Percentiles rank a stretch among this genome's conserved stretches.
Conservation (phyloP, 1,140 invertebrate species). For the Aphis craccivora region DNA sequence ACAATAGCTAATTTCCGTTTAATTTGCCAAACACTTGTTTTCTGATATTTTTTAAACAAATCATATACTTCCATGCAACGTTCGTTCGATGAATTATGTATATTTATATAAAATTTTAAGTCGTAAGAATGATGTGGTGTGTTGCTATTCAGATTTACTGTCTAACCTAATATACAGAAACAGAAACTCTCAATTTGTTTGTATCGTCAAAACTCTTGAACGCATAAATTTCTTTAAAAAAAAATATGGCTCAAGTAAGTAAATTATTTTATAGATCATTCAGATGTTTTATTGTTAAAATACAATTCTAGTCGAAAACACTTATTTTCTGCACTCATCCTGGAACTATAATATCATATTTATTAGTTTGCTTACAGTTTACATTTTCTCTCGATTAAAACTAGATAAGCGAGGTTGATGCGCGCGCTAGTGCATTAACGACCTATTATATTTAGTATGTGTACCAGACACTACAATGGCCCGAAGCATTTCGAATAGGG, state of each 20-base stretch:
- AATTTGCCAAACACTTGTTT: constrained; percentile 37
- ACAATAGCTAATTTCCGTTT: constrained; percentile 45
- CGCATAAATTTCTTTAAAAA: neutral
- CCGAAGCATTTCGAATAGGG: constrained; percentile 32
- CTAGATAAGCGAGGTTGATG: constrained; percentile 39
- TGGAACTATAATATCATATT: constrained; percentile 13
- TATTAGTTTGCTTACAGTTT: constrained; percentile 2
- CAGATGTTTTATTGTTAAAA: neutral
- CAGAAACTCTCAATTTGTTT: neutral
- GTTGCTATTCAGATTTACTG: neutral
- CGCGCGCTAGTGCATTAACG: constrained; percentile 48
- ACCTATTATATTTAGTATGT: constrained; percentile 27
- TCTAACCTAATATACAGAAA: neutral
- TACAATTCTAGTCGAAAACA: neutral
- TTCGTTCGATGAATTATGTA: neutral
- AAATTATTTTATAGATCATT: neutral
- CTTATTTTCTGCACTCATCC: neutral
- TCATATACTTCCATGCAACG: no score
- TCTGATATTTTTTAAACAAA: constrained; percentile 14
- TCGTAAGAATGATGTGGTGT: neutral
- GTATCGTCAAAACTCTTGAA: neutral
- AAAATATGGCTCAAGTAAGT: constrained; percentile 7
- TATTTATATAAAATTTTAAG: neutral
- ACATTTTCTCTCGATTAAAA: constrained; percentile 47
- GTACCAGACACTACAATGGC: constrained; percentile 38